Conservation (phyloP, 2,797 vertebrate species). For the Taenioides sp. region DNA sequence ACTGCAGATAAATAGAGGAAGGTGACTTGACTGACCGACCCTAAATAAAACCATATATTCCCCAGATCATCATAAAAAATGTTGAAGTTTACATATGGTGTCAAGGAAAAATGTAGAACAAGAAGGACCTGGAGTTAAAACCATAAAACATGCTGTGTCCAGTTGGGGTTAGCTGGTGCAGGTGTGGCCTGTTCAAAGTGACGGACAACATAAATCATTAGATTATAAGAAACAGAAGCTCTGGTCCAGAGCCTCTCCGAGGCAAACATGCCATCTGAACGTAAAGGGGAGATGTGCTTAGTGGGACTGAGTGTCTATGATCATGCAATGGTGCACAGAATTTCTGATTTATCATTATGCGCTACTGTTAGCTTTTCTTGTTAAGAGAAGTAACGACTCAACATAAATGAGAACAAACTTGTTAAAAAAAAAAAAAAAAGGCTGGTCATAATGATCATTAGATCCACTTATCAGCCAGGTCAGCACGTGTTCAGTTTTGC, state of each 20-base stretch:
- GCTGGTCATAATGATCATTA: no score
- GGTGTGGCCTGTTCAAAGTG: conserved; percentile 2
- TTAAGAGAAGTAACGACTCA: no score
- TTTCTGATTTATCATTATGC: no score
- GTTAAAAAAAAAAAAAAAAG: no score
- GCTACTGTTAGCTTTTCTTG: no score
- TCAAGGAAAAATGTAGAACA: conserved; percentile 5
- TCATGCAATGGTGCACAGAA: no score
- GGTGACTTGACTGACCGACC: conserved; percentile 18
- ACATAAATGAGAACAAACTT: no score
- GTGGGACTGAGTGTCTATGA: no score
- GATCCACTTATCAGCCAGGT: no score
- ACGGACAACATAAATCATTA: neutral
- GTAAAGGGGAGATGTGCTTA: neutral
- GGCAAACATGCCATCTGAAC: neutral
- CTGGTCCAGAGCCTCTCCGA: neutral
- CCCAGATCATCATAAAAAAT: conserved; percentile 9
- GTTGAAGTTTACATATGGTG: conserved; percentile 10
- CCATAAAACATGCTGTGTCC: conserved; percentile 13
- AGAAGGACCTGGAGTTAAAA: neutral
- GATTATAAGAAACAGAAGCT: neutral
- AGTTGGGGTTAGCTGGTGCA: conserved; percentile 1
- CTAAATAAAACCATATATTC: conserved; percentile 11
- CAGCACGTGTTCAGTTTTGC: no score
- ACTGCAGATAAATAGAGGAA: conserved; percentile 33